These are phyloP conservation scores for Pogonognathellus flavescens DNA, from an alignment of 1,140 invertebrate species.

Conservation along the genomic window DNA sequence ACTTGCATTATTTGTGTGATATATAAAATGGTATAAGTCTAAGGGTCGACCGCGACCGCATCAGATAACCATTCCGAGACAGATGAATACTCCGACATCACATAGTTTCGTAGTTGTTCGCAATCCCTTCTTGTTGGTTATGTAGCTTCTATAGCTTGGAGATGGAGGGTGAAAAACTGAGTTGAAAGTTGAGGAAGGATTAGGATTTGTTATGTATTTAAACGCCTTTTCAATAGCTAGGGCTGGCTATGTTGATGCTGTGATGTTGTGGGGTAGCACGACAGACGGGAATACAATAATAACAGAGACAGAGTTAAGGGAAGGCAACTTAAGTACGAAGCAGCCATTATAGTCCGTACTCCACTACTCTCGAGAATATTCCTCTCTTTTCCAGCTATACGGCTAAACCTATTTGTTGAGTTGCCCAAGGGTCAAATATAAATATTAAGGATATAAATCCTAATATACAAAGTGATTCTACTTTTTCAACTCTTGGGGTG, in stretches of 20 bases:
- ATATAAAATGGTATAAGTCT: not conserved
- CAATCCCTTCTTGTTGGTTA: not conserved
- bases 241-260: slow-evolving; percentile 35
- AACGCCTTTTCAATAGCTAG: slow-evolving; percentile 58
- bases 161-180: slow-evolving; percentile 12
- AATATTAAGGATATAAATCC: slow-evolving; percentile 28
- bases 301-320: slow-evolving; percentile 18
- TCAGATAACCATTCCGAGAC: not conserved
- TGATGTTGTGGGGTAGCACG: slow-evolving; percentile 34
- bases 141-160: slow-evolving; percentile 13
- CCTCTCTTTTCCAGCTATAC: not conserved
- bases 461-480: slow-evolving; percentile 14
- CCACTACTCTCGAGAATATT: slow-evolving; percentile 18
- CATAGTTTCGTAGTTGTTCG: slow-evolving; percentile 4
- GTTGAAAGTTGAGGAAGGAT: slow-evolving; percentile 46
- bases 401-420: slow-evolving; percentile 42
- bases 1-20: too few species aligned
- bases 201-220: slow-evolving; percentile 61
- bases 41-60: slow-evolving; percentile 6
- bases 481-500: not conserved
- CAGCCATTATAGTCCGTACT: not conserved
- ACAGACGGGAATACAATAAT: slow-evolving; percentile 20
- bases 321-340: not conserved
- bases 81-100: slow-evolving; percentile 1
- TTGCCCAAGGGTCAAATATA: slow-evolving; percentile 48